Percentiles rank a stretch among this genome's conserved stretches.
Evolutionary conservation across 2,797 vertebrate genomes (phyloP).

Genomic region (Cheirogaleus major): DNA sequence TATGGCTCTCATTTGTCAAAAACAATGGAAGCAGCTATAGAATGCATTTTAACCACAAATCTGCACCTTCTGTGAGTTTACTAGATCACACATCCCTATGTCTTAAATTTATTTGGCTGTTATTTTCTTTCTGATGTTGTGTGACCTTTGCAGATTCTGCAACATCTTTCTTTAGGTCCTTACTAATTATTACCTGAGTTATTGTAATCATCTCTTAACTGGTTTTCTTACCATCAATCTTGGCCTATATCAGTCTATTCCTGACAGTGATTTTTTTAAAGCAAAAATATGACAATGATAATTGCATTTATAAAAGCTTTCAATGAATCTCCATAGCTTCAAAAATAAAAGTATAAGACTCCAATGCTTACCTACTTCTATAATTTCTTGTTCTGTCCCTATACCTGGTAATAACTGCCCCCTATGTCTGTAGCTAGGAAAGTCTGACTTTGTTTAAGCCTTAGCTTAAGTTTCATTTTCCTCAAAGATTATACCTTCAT

Average conservation of each 20-base stretch:
- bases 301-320: not conserved
- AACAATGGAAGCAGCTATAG: not conserved
- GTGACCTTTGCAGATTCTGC: not conserved
- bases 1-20: conserved; percentile 56
- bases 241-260: not conserved
- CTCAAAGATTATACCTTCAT: not conserved
- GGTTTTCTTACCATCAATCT: not conserved
- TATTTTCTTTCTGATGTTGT: conserved; percentile 6
- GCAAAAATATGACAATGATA: not conserved
- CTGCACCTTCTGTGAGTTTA: not conserved
- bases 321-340: not conserved
- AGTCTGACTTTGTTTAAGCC: not conserved
- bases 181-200: not conserved
- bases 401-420: accelerated
- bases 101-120: not conserved
- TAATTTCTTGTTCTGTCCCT: not conserved
- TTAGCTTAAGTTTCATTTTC: not conserved
- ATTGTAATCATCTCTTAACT: not conserved
- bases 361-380: not conserved
- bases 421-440: not conserved
- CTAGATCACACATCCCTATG: not conserved
- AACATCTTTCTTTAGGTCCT: not conserved
- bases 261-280: not conserved
- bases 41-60: conserved; percentile 44
- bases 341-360: not conserved